Evolutionary conservation across 1,140 invertebrate species (phyloP).

Genomic region (Drosophila cardini): DNA sequence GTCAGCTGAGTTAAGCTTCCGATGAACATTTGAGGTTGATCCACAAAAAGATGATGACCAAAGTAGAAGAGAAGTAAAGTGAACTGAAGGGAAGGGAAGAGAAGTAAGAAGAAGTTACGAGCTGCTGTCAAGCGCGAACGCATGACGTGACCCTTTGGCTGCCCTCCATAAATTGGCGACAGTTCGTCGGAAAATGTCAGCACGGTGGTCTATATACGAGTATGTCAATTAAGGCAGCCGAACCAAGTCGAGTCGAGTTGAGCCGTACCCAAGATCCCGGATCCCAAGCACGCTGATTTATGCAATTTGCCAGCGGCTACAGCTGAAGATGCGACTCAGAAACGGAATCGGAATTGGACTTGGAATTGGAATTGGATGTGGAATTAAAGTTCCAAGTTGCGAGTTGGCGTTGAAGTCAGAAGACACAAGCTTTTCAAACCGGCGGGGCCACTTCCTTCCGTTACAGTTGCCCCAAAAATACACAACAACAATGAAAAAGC

Average conservation of each 20-base stretch:
- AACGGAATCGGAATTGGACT: constrained; percentile 24
- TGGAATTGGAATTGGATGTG: constrained; percentile 5
- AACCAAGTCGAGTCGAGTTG: too few species aligned
- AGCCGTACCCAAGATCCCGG: constrained; percentile 7
- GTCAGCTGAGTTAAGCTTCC: constrained; percentile 1
- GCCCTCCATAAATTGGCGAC: constrained; percentile 72
- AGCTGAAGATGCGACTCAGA: constrained; percentile 23
- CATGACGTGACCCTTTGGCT: constrained; percentile 69
- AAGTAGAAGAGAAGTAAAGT: not conserved
- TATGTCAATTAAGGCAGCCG: constrained; percentile 71
- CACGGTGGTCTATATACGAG: constrained; percentile 70
- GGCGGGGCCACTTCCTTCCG: constrained; percentile 69
- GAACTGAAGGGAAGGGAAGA: too few species aligned
- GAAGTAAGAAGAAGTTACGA: constrained; percentile 59
- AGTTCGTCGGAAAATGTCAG: constrained; percentile 71
- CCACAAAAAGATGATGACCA: not conserved
- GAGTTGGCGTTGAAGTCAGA: not conserved
- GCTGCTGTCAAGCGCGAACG: constrained; percentile 72
- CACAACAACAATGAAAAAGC: constrained; percentile 20
- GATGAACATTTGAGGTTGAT: constrained; percentile 3
- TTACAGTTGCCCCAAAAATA: constrained; percentile 69
- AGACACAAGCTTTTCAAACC: constrained; percentile 17
- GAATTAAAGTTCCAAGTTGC: not conserved
- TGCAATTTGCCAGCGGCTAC: constrained; percentile 63
- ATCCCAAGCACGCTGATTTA: constrained; percentile 64